Evolutionary conservation across 2,797 vertebrate genomes (phyloP), one percentile per base, ranked within the genome.

Genomic region (Xenops minutus): DNA sequence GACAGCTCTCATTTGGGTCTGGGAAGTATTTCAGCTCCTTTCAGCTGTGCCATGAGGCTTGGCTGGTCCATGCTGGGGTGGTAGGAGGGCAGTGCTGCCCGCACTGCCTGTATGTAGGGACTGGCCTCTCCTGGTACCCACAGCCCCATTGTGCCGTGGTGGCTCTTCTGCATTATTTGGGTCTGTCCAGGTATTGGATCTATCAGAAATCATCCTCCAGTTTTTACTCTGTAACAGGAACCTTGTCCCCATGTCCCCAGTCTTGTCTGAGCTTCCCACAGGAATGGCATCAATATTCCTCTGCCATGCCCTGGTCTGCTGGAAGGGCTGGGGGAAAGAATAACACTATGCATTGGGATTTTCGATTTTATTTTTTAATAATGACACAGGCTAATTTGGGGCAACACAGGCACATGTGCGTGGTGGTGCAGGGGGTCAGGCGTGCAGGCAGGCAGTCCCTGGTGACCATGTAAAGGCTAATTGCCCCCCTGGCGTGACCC

Each of bases 371-470:
- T 4, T 52, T 73, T 54, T 81, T 23, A 59, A 87, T 85, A 64
- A 43, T 12, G 46, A 61, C 80, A 21, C 49, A 59, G 44, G 8
- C 14, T 37, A 0, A 4, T 58, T 4, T 41, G 20, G 26, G 37
- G 24, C 4, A 5, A 5, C 0, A 0, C 14, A 43, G 56, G 55
- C 30, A 11, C 23, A 63, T 0, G 6, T 59, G 44, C 67, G 14
- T 32, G 10, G 88, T 23, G 67, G 21, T 62, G 30, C 49, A 23
- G 5, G 74, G 64, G 94, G 85, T 88, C 92, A 49, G 41, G 4
- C 0, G 30, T 12, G 66, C 7, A 8, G 93, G 1, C 88, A 76
- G 81, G 86, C 21, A 8, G 49, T 30, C 91, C 64, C 81, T 15
- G 84, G 92, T 77, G 94, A 34, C 59, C 54, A 0, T 84, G 91